phyloP scores from a whole-genome alignment of 2,888 invertebrate species.

The Scaptomyza flava region DNA sequence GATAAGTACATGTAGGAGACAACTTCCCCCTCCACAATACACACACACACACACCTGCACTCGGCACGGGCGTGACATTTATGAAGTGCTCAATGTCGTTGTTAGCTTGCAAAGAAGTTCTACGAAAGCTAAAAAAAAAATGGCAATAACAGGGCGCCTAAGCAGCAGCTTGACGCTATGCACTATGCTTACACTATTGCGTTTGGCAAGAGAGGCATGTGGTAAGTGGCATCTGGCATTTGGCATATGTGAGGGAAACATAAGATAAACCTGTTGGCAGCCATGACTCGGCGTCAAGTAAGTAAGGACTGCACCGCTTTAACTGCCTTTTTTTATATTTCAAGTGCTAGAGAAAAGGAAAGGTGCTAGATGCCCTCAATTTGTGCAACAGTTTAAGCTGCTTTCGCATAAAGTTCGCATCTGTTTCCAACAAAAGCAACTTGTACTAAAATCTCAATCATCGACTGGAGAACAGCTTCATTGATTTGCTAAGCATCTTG shows the following conservation, averaged over 20 bases:
- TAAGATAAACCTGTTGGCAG: constrained; percentile 17
- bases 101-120: constrained; percentile 24
- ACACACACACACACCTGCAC: not conserved
- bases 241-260: constrained; percentile 21
- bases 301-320: constrained; percentile 32
- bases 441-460: not conserved
- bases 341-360: constrained; percentile 8
- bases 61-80: constrained; percentile 43
- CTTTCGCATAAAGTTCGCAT: not conserved
- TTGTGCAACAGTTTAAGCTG: constrained; percentile 24
- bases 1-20: constrained; percentile 5
- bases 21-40: not conserved
- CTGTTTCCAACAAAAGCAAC: not conserved
- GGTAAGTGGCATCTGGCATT: constrained; percentile 7
- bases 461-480: not conserved
- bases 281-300: constrained; percentile 40
- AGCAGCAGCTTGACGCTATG: constrained; percentile 36
- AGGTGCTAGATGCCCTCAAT: constrained; percentile 15
- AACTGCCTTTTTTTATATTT: constrained; percentile 11
- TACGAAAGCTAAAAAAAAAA: constrained; percentile 31
- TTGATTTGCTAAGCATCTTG: not conserved
- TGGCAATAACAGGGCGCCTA: constrained; percentile 16
- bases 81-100: constrained; percentile 59
- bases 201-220: not conserved
- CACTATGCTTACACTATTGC: constrained; percentile 15